These are phyloP conservation scores for Eidolon helvum DNA, from an alignment of 2,113 vertebrate genomes.

Conservation along the genomic window DNA sequence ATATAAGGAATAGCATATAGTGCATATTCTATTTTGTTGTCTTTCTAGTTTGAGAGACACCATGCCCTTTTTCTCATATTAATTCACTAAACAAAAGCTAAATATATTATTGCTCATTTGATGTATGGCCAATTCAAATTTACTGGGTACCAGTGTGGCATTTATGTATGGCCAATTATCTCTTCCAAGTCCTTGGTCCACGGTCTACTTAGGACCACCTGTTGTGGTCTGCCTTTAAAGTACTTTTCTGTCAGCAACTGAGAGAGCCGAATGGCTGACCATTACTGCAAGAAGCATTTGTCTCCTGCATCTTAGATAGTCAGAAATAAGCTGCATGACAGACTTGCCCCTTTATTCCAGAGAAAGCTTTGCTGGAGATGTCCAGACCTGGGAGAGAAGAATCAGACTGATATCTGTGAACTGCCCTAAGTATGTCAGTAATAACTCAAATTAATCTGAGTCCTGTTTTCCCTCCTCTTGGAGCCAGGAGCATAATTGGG, in stretches of 20 bases:
- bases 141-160: not conserved
- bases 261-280: not conserved
- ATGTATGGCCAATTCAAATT: not conserved
- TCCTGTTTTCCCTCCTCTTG: slow-evolving; percentile 24
- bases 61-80: not conserved
- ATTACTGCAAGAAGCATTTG: not conserved
- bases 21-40: not conserved
- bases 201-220: not conserved
- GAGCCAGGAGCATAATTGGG: not conserved
- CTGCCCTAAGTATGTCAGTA: not conserved
- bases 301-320: not conserved
- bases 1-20: not conserved
- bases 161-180: not conserved
- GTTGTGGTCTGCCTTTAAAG: not conserved
- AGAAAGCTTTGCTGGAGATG: not conserved
- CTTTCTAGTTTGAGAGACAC: not conserved
- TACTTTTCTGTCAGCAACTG: not conserved
- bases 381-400: not conserved
- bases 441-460: slow-evolving; percentile 52
- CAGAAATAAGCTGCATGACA: not conserved
- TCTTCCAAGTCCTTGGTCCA: not conserved
- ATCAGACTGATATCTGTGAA: slow-evolving; percentile 1
- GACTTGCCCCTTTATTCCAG: slow-evolving; percentile 2
- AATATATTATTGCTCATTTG: not conserved
- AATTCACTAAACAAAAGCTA: not conserved